A percentile compares a stretch with the other conserved stretches of the same genome.
Conservation (phyloP, 2,888 invertebrate genomes). For the Sthenelais limicola region DNA sequence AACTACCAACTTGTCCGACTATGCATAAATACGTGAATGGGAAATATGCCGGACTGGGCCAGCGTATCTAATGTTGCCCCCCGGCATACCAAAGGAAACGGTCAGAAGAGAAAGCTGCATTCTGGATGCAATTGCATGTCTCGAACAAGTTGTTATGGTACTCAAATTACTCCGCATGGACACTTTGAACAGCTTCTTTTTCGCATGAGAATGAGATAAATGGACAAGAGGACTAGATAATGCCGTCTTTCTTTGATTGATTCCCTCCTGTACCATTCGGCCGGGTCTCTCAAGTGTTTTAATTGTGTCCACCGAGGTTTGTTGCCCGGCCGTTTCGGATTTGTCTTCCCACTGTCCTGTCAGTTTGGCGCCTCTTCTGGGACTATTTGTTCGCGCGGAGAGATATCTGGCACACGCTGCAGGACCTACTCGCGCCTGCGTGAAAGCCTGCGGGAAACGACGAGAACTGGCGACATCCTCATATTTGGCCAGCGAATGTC, state of each 20-base stretch:
- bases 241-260: constrained; percentile 19
- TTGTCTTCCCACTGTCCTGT: not conserved
- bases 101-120: too few relatives aligned
- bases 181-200: constrained; percentile 29
- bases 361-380: not conserved
- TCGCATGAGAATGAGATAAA: constrained; percentile 20
- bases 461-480: not conserved
- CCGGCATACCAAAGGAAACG: too few relatives aligned
- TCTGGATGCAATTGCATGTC: too few relatives aligned
- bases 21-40: too few relatives aligned
- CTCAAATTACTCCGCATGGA: constrained; percentile 10
- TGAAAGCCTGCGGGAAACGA: not conserved
- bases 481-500: constrained; percentile 3
- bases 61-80: too few relatives aligned
- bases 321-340: constrained; percentile 1
- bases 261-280: not conserved
- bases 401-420: constrained; percentile 31
- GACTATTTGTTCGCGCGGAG: constrained; percentile 23
- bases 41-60: too few relatives aligned
- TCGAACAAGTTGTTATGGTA: too few relatives aligned
- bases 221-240: constrained; percentile 27
- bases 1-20: too few relatives aligned
- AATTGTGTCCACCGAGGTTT: constrained; percentile 9
- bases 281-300: constrained; percentile 17
- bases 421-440: not conserved